Evolutionary conservation across 2,888 invertebrate genomes (phyloP).

Genomic region (Agrotis exclamationis): DNA sequence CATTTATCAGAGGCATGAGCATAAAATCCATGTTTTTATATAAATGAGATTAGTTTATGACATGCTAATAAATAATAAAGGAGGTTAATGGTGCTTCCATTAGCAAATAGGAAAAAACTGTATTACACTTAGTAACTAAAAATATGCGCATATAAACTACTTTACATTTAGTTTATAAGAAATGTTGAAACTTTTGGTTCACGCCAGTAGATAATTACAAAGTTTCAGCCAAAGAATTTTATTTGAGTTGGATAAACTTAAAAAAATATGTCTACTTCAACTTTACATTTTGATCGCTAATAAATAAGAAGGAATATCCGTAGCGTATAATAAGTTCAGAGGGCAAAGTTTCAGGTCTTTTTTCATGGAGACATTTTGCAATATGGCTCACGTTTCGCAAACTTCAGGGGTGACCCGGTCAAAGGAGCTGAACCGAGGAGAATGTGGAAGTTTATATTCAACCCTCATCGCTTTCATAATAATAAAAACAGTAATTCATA

Average conservation of each 20-base stretch:
- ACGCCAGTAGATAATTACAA: slow-evolving; percentile 60
- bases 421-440: slow-evolving; percentile 74
- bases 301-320: slow-evolving; percentile 70
- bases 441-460: slow-evolving; percentile 76
- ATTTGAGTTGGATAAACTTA: slow-evolving; percentile 54
- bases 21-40: slow-evolving; percentile 20
- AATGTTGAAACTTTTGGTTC: slow-evolving; percentile 61
- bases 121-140: slow-evolving; percentile 46
- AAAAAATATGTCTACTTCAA: slow-evolving; percentile 46
- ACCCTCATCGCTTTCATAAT: slow-evolving; percentile 74
- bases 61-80: slow-evolving; percentile 51
- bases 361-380: slow-evolving; percentile 80
- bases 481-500: no score
- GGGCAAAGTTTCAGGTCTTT: slow-evolving; percentile 79
- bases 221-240: slow-evolving; percentile 60
- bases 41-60: slow-evolving; percentile 41
- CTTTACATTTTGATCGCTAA: slow-evolving; percentile 69
- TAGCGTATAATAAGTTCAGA: slow-evolving; percentile 73
- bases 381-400: slow-evolving; percentile 78
- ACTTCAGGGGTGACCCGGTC: slow-evolving; percentile 83
- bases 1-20: slow-evolving; percentile 8
- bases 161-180: slow-evolving; percentile 54
- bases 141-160: slow-evolving; percentile 66
- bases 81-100: slow-evolving; percentile 57
- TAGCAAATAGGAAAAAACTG: slow-evolving; percentile 48